Conservation (phyloP, 2,888 invertebrate species). For the Drosophila algonquin region DNA sequence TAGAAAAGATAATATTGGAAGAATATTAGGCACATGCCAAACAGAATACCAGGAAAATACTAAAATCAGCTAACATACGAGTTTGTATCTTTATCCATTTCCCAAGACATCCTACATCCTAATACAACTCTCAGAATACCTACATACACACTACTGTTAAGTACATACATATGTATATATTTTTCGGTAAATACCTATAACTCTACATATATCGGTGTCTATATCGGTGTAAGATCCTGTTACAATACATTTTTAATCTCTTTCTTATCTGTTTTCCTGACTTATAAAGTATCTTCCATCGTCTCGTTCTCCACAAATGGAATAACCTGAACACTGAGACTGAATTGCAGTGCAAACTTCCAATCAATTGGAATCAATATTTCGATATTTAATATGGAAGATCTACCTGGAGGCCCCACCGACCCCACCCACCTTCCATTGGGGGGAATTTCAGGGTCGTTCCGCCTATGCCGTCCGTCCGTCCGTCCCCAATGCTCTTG, state of each 20-base stretch:
- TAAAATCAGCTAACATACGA: too few species aligned
- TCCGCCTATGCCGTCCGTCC: constrained; percentile 53
- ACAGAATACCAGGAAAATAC: too few species aligned
- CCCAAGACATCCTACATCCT: too few species aligned
- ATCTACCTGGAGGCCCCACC: constrained; percentile 12
- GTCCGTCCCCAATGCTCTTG: constrained; percentile 54
- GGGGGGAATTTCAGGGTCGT: constrained; percentile 57
- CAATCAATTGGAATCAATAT: constrained; percentile 11
- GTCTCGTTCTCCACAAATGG: not conserved
- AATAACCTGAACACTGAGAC: not conserved
- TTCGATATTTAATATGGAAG: constrained; percentile 34
- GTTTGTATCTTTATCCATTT: too few species aligned
- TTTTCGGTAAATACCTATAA: too few species aligned
- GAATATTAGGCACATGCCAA: too few species aligned
- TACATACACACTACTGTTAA: too few species aligned
- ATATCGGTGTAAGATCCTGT: not conserved
- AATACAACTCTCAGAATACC: too few species aligned
- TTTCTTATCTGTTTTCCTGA: too few species aligned
- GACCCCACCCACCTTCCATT: not conserved
- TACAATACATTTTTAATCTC: not conserved
- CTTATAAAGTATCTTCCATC: not conserved
- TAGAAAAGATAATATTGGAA: too few species aligned
- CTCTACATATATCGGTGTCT: too few species aligned
- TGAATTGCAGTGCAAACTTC: not conserved
- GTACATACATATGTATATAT: too few species aligned